A percentile compares a stretch with the other conserved stretches of the same genome.
Evolutionary conservation across 2,113 vertebrate genomes (phyloP).

Genomic region (Thunnus thynnus): DNA sequence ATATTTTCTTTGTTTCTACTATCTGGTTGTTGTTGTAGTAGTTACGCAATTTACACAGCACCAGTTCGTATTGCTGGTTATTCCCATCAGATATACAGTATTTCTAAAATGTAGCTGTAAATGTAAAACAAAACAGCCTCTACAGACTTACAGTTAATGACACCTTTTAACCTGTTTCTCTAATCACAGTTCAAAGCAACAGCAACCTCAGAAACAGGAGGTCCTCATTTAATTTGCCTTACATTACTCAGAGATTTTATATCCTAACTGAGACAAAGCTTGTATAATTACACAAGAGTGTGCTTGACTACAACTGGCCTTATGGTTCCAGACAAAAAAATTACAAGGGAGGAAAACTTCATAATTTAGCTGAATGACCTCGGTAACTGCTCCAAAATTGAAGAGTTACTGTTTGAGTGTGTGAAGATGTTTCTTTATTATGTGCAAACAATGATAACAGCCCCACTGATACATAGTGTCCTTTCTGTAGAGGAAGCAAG

Average conservation of each 20-base stretch:
- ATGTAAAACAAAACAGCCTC: not conserved
- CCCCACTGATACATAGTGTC: constrained; percentile 22
- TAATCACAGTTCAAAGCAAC: not conserved
- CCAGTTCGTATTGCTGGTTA: not conserved
- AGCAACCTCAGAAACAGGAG: not conserved
- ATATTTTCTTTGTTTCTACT: constrained; percentile 19
- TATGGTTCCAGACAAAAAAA: not conserved
- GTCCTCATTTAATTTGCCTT: not conserved
- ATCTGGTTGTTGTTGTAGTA: constrained; percentile 15
- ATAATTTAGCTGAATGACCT: constrained; percentile 46
- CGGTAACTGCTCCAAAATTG: not conserved
- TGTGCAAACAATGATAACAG: constrained; percentile 13
- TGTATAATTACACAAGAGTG: not conserved
- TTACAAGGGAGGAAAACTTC: not conserved
- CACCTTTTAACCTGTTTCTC: too few relatives aligned
- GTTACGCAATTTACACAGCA: constrained; percentile 3
- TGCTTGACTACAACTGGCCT: constrained; percentile 12
- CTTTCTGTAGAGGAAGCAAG: constrained; percentile 17
- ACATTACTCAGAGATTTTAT: constrained; percentile 10
- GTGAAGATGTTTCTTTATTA: too few relatives aligned
- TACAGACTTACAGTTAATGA: not conserved
- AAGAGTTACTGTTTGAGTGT: too few relatives aligned
- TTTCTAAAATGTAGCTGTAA: not conserved
- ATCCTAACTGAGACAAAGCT: constrained; percentile 44
- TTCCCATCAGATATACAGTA: constrained; percentile 1